A percentile compares a stretch with the other conserved stretches of the same genome.
These are phyloP conservation scores for Erinaceus europaeus DNA, from an alignment of 2,113 vertebrate genomes.

Conservation along the genomic window DNA sequence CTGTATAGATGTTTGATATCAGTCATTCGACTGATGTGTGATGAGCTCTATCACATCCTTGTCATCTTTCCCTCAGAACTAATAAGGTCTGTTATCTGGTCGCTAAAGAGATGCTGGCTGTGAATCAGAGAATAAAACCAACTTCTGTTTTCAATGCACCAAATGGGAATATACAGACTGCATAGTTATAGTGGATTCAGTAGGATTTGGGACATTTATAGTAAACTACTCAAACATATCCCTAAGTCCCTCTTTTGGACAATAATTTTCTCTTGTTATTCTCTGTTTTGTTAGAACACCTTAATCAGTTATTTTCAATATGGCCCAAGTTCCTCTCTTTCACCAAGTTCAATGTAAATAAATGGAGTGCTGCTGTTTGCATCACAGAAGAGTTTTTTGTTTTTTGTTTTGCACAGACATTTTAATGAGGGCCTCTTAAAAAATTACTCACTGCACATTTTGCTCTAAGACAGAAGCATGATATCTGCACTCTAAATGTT, in stretches of 20 bases:
- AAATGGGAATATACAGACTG: neutral
- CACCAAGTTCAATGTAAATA: neutral
- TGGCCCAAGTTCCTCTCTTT: neutral
- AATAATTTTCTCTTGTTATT: neutral
- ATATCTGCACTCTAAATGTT: neutral
- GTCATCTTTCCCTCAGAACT: neutral
- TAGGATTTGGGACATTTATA: neutral
- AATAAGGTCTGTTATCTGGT: neutral
- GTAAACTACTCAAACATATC: neutral
- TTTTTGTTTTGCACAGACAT: neutral
- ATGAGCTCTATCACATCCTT: too few species aligned
- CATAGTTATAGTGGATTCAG: accelerated
- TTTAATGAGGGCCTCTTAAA: neutral
- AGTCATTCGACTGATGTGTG: too few species aligned
- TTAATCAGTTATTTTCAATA: neutral
- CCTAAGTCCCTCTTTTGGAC: too few species aligned
- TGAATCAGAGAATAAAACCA: neutral
- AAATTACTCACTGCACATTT: neutral
- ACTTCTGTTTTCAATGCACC: neutral
- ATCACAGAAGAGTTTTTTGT: neutral
- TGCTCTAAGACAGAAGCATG: neutral
- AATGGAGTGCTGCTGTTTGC: neutral
- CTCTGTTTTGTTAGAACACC: neutral
- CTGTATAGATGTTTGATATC: too few species aligned
- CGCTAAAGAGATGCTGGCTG: neutral